Percentiles rank a stretch among this genome's conserved stretches.
Conservation (phyloP, 2,113 vertebrate species). For the Malurus alboscapulatus region DNA sequence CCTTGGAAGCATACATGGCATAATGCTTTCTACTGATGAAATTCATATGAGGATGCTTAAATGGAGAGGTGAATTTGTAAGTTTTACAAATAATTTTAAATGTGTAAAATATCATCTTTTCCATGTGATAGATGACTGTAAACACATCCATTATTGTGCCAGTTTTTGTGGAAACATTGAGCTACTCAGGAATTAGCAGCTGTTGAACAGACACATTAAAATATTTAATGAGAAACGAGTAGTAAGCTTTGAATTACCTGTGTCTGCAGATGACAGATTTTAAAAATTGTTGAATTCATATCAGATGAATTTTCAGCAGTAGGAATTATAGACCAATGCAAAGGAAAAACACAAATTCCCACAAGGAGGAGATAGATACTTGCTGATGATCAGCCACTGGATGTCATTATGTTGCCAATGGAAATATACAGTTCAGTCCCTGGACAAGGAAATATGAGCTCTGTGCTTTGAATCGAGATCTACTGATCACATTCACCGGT, state of each 20-base stretch:
- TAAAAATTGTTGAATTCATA: background rate
- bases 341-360: constrained; percentile 9
- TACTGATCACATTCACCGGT: background rate
- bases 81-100: background rate
- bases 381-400: background rate
- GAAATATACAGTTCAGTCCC: background rate
- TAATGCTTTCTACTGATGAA: background rate
- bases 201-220: background rate
- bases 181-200: background rate
- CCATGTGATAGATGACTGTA: background rate
- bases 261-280: background rate
- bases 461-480: background rate
- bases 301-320: background rate
- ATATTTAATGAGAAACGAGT: background rate
- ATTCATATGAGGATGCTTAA: background rate
- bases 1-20: background rate
- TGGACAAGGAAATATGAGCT: background rate
- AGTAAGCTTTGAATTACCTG: background rate
- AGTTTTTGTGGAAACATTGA: background rate
- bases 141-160: background rate
- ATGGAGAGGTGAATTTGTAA: background rate
- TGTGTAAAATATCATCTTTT: background rate
- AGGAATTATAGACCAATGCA: background rate
- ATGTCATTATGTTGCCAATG: background rate
- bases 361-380: constrained; percentile 23